Base-by-base conservation (phyloP, 2,888 invertebrate species). In the Timandra comae region DNA sequence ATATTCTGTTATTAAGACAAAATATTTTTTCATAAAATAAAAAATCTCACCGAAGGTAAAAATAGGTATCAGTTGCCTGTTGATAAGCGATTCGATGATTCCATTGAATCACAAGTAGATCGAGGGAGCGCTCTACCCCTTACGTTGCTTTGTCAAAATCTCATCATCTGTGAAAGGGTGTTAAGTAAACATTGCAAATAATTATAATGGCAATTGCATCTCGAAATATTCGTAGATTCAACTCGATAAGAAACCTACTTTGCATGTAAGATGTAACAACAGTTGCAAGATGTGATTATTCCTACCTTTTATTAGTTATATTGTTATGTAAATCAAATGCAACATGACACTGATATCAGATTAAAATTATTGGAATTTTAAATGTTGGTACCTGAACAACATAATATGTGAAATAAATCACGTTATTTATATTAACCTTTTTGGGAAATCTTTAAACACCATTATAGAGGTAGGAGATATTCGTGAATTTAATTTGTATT, bases 141-240 rank as follows among this genome's bases (percentile, higher is more conserved):
- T 61, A 51, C 51, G 38, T 46, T 36, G 47, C 56, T 66, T 82
- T 85, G 81, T 85, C 56, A 54, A 63, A 67, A 63, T 73, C 75
- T 78, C 81, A 63, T 86, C 85, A 86, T 78, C 79, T 80, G 81
- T 80, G 77, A 85, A 86, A 85, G 86, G 86, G 86, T 86, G 85
- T 84, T 86, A 86, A 86, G 86, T 86, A 86, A 86, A 86, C 86
- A 86, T 86, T 85, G 86, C 81, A 80, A 81, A 86, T 85, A 78
- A 82, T 84, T 85, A 84, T 77, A 78, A 82, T 80, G 69, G 70
- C 75, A 78, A 81, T 78, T 74, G 77, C 76, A 82, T 74, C 77
- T 40, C 62, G 61, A 60, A 61, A 55, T 57, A 54, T 56, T 62
- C 47, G 53, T 53, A 59, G 77, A 78, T 79, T 56, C 58, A 55